Evolutionary conservation across 2,797 vertebrate species (phyloP).

Genomic region (Onychomys arenicola): DNA sequence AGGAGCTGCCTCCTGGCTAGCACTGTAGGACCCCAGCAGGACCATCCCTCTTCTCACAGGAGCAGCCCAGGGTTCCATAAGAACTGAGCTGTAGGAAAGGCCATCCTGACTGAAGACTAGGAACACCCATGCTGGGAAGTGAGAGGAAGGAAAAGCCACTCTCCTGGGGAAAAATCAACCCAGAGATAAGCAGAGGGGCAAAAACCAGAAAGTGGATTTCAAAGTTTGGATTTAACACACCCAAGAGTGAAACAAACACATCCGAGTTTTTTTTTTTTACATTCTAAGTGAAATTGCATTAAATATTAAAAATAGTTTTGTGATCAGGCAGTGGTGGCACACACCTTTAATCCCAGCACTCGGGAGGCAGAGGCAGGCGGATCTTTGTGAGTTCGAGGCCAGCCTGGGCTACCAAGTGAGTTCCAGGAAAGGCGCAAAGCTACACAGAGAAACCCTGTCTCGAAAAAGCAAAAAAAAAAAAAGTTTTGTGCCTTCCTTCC

Average conservation of each 20-base stretch:
- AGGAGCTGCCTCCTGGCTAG: neutral
- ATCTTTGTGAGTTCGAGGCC: too few species aligned
- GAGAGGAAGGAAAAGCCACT: neutral
- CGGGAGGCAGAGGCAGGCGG: too few species aligned
- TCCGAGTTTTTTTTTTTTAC: slow-evolving; percentile 34
- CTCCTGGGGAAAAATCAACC: neutral
- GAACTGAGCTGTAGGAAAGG: neutral
- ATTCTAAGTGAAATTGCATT: neutral
- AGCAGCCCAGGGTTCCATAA: neutral
- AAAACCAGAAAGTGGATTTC: neutral
- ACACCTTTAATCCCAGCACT: too few species aligned
- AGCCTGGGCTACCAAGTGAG: too few species aligned
- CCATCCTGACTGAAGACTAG: neutral
- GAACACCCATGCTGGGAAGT: neutral
- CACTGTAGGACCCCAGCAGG: neutral
- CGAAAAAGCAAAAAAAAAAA: too few species aligned
- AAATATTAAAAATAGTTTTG: neutral
- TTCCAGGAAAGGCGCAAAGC: too few species aligned
- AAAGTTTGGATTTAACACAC: neutral
- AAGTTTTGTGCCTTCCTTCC: neutral
- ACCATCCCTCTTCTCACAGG: neutral
- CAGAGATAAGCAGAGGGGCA: neutral
- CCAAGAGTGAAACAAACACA: slow-evolving; percentile 12
- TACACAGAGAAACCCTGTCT: too few species aligned
- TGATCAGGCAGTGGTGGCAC: too few species aligned